Conservation (phyloP, 2,888 invertebrate species). For the Synanthedon vespiformis region DNA sequence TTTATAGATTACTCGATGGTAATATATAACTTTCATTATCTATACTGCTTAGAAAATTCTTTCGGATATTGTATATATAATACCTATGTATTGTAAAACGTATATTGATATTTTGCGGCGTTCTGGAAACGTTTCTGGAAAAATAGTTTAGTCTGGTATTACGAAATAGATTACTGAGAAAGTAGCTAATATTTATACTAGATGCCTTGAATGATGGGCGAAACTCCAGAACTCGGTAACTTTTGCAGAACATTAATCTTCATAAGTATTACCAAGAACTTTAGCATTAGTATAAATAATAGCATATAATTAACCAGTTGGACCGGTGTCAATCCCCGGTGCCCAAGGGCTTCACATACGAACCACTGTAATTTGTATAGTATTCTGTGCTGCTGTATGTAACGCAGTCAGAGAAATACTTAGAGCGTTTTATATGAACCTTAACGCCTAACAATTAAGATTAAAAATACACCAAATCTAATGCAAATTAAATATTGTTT, state of each 20-base stretch:
- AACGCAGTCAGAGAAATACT: background rate
- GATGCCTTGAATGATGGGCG: background rate
- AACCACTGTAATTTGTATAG: conserved; percentile 12
- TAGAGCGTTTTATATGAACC: background rate
- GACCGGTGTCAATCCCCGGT: conserved; percentile 12
- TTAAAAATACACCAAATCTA: background rate
- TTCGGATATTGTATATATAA: too few species aligned
- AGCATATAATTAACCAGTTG: conserved; percentile 37
- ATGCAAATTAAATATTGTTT: background rate
- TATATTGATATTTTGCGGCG: conserved; percentile 2
- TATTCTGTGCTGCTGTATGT: background rate
- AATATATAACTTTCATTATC: too few species aligned
- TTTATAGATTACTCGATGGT: too few species aligned
- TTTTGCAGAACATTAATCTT: conserved; percentile 23
- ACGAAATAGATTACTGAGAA: too few species aligned
- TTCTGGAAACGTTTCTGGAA: background rate
- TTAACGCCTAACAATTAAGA: background rate
- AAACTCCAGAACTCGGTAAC: background rate
- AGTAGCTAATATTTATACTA: too few species aligned
- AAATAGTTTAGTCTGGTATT: too few species aligned
- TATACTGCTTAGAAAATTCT: too few species aligned
- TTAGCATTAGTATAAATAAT: conserved; percentile 25
- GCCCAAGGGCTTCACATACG: conserved; percentile 22
- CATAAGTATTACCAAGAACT: conserved; percentile 25
- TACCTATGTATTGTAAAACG: too few species aligned